Evolutionary conservation across 1,140 invertebrate genomes (phyloP).

Genomic region (Campodea augens): DNA sequence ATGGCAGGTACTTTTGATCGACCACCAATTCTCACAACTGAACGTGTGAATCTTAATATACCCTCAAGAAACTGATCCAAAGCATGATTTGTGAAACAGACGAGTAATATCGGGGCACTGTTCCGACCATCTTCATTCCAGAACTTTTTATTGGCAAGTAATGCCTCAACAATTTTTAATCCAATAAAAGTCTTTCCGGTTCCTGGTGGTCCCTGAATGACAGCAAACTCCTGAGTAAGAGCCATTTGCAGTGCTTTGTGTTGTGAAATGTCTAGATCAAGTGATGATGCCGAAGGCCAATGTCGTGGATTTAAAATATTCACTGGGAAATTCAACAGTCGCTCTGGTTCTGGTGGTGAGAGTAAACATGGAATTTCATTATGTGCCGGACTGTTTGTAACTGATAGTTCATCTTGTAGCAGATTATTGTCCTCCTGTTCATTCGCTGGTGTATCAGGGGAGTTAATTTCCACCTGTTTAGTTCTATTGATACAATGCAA

Average conservation of each 20-base stretch:
- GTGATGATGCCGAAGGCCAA: constrained; percentile 24
- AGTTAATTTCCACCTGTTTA: no score
- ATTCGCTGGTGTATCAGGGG: no score
- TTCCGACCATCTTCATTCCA: constrained; percentile 12
- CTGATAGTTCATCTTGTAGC: not conserved
- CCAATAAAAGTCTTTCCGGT: constrained; percentile 65
- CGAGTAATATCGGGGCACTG: constrained; percentile 44
- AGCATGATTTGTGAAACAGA: constrained; percentile 75
- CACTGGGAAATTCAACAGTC: constrained; percentile 11
- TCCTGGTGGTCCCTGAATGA: constrained; percentile 65
- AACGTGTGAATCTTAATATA: constrained; percentile 30
- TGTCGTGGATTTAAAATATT: no score
- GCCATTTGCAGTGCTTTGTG: constrained; percentile 33
- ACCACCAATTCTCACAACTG: constrained; percentile 49
- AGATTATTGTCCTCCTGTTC: not conserved
- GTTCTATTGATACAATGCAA: constrained; percentile 11
- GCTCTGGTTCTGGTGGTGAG: constrained; percentile 4
- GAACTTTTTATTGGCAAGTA: constrained; percentile 30
- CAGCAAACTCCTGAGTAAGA: constrained; percentile 36
- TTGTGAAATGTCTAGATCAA: constrained; percentile 37
- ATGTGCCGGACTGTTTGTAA: not conserved
- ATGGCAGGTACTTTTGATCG: constrained; percentile 22
- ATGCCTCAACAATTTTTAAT: constrained; percentile 36
- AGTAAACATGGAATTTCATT: not conserved
- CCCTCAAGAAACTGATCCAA: constrained; percentile 72